Evolutionary conservation across 1,140 invertebrate genomes (phyloP), one percentile per base, ranked within the genome.

Genomic region (Drosophila suzukii): DNA sequence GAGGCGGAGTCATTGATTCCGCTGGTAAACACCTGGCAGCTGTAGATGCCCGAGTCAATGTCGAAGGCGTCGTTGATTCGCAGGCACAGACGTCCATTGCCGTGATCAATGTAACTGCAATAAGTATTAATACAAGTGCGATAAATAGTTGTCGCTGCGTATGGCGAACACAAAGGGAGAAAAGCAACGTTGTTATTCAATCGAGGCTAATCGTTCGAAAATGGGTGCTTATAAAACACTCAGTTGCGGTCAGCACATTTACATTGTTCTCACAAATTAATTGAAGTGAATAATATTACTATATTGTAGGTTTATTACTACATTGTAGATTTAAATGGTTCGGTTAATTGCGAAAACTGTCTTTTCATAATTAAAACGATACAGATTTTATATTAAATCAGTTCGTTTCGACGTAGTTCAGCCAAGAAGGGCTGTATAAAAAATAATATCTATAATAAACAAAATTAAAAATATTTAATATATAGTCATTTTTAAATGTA

Each of bases 21-120:
- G 39, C 80, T 78, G 34, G 72, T 85, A 5, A 86, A 85, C 67
- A 95, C 94, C 67, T 94, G 94, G 78, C 96, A 97, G 58, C 93
- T 93, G 82, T 97, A 97, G 44, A 94, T 92, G n/a, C 96, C 96
- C 36, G 94, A 93, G 91, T 97, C 96, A 76, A 95, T 93, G 20
- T 93, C 90, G 78, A 95, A 95, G 36, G 94, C 93, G 79, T 97
- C 95, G 11, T 93, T 92, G 39, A 97, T 93, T 30, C 94, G 92
- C 32, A 97, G 93, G 41, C 93, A 94, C 47, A 95, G 93, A 4
- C 93, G 92, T 32, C 95, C 94, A 49, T 95, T 94, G 50, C 93
- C 94, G 51, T 94, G 94, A 75, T 94, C 93, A 34, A 95, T 92
- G 80, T 96, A 95, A 47, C 93, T 93, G 84, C 93, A 70, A 46